Conservation (phyloP, 2,797 vertebrate genomes). For the Potorous gilbertii region DNA sequence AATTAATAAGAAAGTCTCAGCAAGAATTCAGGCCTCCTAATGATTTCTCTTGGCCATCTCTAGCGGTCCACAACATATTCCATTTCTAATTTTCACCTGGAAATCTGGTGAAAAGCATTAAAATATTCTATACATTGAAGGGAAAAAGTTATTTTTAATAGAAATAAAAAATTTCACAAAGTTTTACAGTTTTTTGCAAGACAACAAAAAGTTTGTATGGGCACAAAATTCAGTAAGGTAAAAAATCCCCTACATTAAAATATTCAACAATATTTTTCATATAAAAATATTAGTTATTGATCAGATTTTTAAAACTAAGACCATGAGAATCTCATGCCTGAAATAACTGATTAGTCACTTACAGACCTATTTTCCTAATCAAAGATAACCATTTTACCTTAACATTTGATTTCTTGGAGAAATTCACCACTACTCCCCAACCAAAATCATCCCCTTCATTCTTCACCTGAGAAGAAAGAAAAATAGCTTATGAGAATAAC, state of each 20-base stretch:
- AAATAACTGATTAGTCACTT: constrained; percentile 16
- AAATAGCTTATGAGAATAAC: constrained; percentile 15
- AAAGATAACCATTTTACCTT: constrained; percentile 87
- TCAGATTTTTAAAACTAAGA: neutral
- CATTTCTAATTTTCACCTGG: too few relatives aligned
- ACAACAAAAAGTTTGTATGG: neutral
- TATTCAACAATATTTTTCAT: constrained; percentile 8
- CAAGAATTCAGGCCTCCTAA: neutral
- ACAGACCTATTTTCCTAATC: constrained; percentile 23
- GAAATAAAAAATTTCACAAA: constrained; percentile 6
- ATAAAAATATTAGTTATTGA: neutral
- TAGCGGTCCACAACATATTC: neutral
- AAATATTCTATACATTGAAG: neutral
- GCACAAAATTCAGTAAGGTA: constrained; percentile 27
- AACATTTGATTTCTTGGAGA: constrained; percentile 95
- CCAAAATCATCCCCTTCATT: constrained; percentile 95
- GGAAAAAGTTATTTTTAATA: neutral
- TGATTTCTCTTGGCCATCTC: neutral
- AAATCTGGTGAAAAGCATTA: neutral
- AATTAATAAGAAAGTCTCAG: too few relatives aligned
- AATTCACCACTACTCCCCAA: constrained; percentile 98
- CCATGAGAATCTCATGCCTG: neutral
- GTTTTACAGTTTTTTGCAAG: neutral
- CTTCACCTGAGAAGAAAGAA: constrained; percentile 89
- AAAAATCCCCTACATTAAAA: constrained; percentile 41